Conservation (phyloP, 2,797 vertebrate species). For the Sebastes trivittatus region DNA sequence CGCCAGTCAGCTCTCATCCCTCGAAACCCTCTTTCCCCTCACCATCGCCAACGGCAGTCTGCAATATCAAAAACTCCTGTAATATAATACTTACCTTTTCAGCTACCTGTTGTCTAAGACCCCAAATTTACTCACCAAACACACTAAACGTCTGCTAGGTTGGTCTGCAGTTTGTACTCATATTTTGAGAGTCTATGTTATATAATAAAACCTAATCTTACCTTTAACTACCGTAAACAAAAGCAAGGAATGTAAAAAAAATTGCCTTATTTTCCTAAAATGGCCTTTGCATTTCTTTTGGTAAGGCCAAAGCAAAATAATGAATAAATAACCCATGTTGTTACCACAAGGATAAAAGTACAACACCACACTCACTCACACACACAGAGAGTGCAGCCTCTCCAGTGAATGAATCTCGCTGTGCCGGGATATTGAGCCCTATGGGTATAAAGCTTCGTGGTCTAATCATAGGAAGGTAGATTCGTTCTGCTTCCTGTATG, state of each 20-base stretch:
- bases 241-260: not conserved
- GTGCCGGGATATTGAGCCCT: conserved; percentile 12
- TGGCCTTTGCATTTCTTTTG: not conserved
- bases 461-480: conserved; percentile 9
- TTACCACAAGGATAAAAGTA: not conserved
- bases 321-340: not conserved
- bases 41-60: too few relatives aligned
- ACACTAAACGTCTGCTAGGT: not conserved
- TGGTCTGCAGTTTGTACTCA: not conserved
- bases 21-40: too few relatives aligned
- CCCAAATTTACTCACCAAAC: too few relatives aligned
- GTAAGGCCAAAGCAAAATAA: not conserved
- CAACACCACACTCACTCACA: not conserved
- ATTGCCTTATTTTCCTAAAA: too few relatives aligned
- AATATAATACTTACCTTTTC: too few relatives aligned
- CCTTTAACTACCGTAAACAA: not conserved
- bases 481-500: conserved; percentile 15
- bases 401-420: not conserved
- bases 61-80: too few relatives aligned
- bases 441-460: not conserved
- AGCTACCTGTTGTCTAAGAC: too few relatives aligned
- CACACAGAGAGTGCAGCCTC: not conserved
- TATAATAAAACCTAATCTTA: not conserved
- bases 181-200: not conserved
- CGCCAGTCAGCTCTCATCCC: too few relatives aligned